A percentile compares a stretch with the other conserved stretches of the same genome.
These are phyloP conservation scores for Schizopygopsis pylzovi DNA, from an alignment of 2,797 vertebrate species.

Conservation along the genomic window DNA sequence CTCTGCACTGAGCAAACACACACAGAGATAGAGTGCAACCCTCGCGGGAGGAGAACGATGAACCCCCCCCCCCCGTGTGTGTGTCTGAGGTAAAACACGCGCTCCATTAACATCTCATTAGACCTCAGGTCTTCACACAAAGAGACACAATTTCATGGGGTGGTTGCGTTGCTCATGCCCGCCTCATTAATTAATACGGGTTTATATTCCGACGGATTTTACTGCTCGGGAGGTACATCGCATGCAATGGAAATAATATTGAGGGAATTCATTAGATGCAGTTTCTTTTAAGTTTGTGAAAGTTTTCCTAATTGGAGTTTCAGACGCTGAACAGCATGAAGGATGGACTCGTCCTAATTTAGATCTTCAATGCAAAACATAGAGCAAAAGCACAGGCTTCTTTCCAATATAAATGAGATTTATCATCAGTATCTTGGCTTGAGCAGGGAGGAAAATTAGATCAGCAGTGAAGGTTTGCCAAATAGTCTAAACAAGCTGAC, in stretches of 20 bases:
- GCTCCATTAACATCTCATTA: conserved; percentile 48
- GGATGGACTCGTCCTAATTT: not conserved
- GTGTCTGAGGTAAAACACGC: conserved; percentile 32
- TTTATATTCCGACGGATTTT: not conserved
- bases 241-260: not conserved
- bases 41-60: conserved; percentile 35
- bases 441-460: not conserved
- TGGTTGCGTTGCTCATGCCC: not conserved
- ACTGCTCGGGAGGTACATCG: not conserved
- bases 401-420: not conserved
- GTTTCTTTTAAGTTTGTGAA: not conserved
- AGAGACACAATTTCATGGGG: conserved; percentile 40
- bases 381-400: not conserved
- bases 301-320: not conserved
- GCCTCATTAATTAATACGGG: conserved; percentile 16
- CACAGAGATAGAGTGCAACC: conserved; percentile 34
- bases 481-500: not conserved
- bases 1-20: conserved; percentile 55
- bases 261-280: not conserved
- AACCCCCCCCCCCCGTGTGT: conserved; percentile 1
- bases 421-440: not conserved
- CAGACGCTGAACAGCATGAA: not conserved
- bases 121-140: conserved; percentile 16
- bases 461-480: not conserved
- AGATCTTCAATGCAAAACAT: conserved; percentile 9